A percentile compares a stretch with the other conserved stretches of the same genome.
Evolutionary conservation across 2,797 vertebrate species (phyloP).

Genomic region (Megalops cyprinoides): DNA sequence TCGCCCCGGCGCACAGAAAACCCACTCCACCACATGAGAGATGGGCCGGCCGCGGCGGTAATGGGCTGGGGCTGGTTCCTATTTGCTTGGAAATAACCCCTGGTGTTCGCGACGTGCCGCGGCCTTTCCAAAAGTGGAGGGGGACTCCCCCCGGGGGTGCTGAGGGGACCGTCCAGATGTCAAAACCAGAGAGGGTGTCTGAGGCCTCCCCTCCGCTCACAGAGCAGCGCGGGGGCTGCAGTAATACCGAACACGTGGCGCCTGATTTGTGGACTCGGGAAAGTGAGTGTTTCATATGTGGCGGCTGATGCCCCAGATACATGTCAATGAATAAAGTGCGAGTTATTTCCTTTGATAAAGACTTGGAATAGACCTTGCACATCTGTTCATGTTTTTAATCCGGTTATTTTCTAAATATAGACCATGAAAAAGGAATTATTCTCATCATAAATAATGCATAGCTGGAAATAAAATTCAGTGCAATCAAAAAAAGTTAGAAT

Average conservation of each 20-base stretch:
- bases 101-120: conserved; percentile 18
- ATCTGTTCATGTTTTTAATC: conserved; percentile 72
- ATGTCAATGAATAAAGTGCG: conserved; percentile 66
- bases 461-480: conserved; percentile 17
- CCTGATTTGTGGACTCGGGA: conserved; percentile 10
- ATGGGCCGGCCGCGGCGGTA: conserved; percentile 12
- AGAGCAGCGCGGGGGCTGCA: neutral
- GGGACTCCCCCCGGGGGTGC: neutral
- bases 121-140: conserved; percentile 20
- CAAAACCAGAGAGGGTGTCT: conserved; percentile 18
- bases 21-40: conserved; percentile 35
- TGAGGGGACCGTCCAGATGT: conserved; percentile 23
- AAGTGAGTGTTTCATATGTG: neutral
- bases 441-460: conserved; percentile 53
- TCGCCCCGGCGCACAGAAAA: conserved; percentile 8
- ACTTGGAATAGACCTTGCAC: conserved; percentile 63
- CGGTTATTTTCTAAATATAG: conserved; percentile 63
- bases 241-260: conserved; percentile 15
- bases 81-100: conserved; percentile 28
- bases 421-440: conserved; percentile 50
- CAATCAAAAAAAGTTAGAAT: conserved; percentile 21
- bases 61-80: conserved; percentile 32
- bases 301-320: conserved; percentile 61
- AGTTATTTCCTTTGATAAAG: conserved; percentile 67
- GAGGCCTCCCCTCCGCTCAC: neutral